Percentiles rank a stretch among this genome's conserved stretches.
phyloP scores from a whole-genome alignment of 1,140 invertebrate species.

The Hydropsyche tenuis region DNA sequence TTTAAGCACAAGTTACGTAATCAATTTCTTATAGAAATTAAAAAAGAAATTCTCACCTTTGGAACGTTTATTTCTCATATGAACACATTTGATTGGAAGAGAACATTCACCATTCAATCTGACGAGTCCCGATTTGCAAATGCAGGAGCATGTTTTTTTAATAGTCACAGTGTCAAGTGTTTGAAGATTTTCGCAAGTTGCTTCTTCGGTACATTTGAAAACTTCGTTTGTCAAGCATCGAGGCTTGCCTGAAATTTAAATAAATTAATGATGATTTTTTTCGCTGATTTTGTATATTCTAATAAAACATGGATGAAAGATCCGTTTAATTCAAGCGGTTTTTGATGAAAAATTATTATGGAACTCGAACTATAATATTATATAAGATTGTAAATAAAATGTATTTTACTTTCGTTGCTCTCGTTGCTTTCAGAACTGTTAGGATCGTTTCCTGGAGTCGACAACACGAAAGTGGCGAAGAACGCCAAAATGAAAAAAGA shows the following conservation, averaged over 20 bases:
- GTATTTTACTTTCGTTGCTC: slow-evolving; percentile 1
- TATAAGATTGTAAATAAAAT: too few relatives aligned
- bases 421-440: slow-evolving; percentile 7
- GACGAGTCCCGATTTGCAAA: neutral
- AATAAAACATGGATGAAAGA: too few relatives aligned
- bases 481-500: slow-evolving; percentile 20
- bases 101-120: neutral
- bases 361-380: too few relatives aligned
- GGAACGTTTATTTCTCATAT: neutral
- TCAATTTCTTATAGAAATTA: too few relatives aligned
- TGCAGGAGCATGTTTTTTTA: neutral
- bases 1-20: too few relatives aligned
- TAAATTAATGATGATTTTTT: too few relatives aligned
- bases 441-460: neutral
- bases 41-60: neutral
- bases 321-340: too few relatives aligned
- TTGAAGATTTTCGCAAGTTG: neutral
- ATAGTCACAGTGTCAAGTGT: neutral
- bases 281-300: too few relatives aligned
- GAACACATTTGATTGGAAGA: neutral
- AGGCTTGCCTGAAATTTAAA: neutral
- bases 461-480: slow-evolving; percentile 3
- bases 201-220: slow-evolving; percentile 2
- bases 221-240: neutral
- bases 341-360: too few relatives aligned